Conservation (phyloP, 2,113 vertebrate genomes). For the Phocoena sinus region DNA sequence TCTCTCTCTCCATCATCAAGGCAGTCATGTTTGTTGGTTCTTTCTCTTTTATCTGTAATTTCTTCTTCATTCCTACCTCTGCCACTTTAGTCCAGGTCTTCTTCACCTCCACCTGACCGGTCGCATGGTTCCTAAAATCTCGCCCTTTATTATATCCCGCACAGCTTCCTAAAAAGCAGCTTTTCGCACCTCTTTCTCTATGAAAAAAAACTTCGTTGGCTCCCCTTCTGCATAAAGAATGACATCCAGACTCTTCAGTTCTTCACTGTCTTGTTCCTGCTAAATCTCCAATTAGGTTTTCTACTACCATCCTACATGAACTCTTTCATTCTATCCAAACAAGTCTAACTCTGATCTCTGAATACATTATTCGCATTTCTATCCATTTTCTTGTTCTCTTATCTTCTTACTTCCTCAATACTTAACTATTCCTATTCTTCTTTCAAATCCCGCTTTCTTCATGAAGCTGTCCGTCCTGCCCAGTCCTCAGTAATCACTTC, state of each 20-base stretch:
- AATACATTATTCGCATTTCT: background rate
- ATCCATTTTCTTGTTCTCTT: background rate
- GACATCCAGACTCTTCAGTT: background rate
- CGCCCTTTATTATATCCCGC: background rate
- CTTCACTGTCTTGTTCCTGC: background rate
- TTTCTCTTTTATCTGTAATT: background rate
- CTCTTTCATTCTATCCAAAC: background rate
- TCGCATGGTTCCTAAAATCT: background rate
- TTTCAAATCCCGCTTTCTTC: background rate
- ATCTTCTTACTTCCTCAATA: background rate
- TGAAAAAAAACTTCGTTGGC: background rate
- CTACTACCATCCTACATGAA: background rate
- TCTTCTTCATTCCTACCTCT: background rate
- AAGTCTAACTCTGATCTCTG: background rate
- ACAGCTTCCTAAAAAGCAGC: background rate
- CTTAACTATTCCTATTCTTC: background rate
- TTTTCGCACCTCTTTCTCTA: background rate
- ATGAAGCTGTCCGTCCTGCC: background rate
- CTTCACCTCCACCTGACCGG: background rate
- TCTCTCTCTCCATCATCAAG: background rate
- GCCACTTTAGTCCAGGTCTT: background rate
- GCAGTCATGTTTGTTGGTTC: background rate
- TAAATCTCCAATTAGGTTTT: background rate
- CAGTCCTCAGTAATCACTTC: background rate
- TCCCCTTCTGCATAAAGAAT: background rate